Base-by-base conservation (phyloP, 2,797 vertebrate genomes). In the Clarias fuscus region DNA sequence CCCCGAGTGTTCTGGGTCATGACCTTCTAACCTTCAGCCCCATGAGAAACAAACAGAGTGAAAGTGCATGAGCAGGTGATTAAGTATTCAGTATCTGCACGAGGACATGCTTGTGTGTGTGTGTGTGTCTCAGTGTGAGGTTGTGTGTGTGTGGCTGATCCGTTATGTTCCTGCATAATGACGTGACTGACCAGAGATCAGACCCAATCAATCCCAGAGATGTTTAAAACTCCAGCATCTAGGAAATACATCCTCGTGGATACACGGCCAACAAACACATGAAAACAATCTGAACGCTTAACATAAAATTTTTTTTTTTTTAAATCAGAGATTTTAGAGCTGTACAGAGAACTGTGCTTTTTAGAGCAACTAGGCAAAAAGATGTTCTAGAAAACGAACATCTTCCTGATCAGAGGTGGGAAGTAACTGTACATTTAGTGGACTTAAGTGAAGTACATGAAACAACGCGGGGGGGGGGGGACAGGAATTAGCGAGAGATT, bases 131-230 rank as follows among this genome's bases (percentile, higher is more conserved):
- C 30, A 30, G 65, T 68, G 67, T 72, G 68, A 61, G 70, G 27
- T 22, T 43, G 61, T 37, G 37, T 64, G 83, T 56, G n/a, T 43
- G 71, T 67, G 6, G 53, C 33, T 72, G 81, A 89, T 84, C 85
- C 81, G 61, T 79, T 79, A 88, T 90, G 70, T 61, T 83, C 40
- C 48, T 24, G 53, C 56, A 77, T 8, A 10, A 84, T 92, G 91
- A 92, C 88, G 89, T 93, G 91, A 93, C 86, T n/a, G 0, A 85
- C 84, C 78, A n/a, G n/a, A n/a, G n/a, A n/a, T n/a, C n/a, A n/a
- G n/a, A n/a, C n/a, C n/a, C n/a, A n/a, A n/a, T n/a, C n/a, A 71
- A 48, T 70, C 73, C 22, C 43, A 48, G 64, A 3, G 40, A 48
- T 43, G 59, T n/a, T 22, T 65, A 84, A 79, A 86, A 79, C 53